Evolutionary conservation across 53 echinoderm and acorn worm species (phyloP), one percentile per base, ranked within the genome.

Genomic region (Paelopatides confundens): DNA sequence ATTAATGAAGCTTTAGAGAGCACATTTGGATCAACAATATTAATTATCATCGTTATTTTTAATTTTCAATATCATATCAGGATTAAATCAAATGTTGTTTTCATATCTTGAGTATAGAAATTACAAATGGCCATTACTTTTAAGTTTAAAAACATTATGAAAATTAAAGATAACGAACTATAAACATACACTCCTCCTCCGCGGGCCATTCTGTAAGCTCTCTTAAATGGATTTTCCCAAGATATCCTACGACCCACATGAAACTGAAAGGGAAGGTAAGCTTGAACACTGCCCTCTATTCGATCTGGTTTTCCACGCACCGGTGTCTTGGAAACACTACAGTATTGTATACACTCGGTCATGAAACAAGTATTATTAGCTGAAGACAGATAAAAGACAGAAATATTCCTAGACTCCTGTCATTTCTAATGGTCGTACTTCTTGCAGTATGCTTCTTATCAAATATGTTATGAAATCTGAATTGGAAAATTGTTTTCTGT

Each of bases 341-440:
- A 96, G 81, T 96, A 94, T 37, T 96, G 94, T 7, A 87, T 90
- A 51, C 96, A 96, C 66, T 94, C 93, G 8, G 94, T 94, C 10
- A 96, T 94, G 36, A 96, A 96, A 82, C 96, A 96, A 37, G 95
- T 79, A 33, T 96, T 96, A 46, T 96, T 96, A 33, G 94, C 96
- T 96, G 91, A 2, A 65, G 63, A 74, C 2, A 10, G 23, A 24
- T 11, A 18, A 62, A 62, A 30, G n/a, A 62, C 14, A 38, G 58
- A 48, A n/a, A n/a, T n/a, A n/a, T n/a, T n/a, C n/a, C n/a, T n/a
- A n/a, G n/a, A n/a, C n/a, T n/a, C n/a, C n/a, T n/a, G n/a, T n/a
- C n/a, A n/a, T n/a, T n/a, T n/a, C n/a, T n/a, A n/a, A n/a, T n/a
- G n/a, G n/a, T n/a, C n/a, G n/a, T n/a, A n/a, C n/a, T n/a, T n/a